Base-by-base conservation (phyloP, 2,113 vertebrate genomes). In the Hydropotes inermis region DNA sequence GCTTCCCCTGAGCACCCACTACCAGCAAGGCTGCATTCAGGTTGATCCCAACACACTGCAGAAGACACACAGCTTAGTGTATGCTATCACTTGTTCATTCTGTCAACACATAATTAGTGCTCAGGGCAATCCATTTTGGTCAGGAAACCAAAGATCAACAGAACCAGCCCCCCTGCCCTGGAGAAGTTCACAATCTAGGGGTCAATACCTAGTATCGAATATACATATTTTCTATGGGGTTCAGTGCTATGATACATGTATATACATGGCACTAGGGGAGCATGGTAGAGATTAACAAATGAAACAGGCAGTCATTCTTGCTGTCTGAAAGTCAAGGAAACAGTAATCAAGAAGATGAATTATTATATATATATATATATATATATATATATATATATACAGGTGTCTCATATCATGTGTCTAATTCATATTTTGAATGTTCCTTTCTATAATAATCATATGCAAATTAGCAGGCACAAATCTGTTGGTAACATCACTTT, bases 1-100 rank as follows among this genome's bases (percentile, higher is more conserved):
- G 4, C 27, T 81, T 74, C 4, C 27, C 30, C 36, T 64, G 5
- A 58, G 14, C 19, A n/a, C 3, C 2, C 0, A 1, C 9, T 1
- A 10, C 10, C 7, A 7, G 9, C 43, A 83, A 23, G 52, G 11
- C 11, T 3, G 30, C 6, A 2, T 1, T 61, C 16, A 61, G 28
- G 3, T 12, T 8, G 19, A 33, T 6, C 27, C 43, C 16, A 33
- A 33, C 7, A 81, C 4, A 3, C 27, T 57, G 0, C 12, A 28
- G 28, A 28, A 83, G 17, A 95, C 54, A 50, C 8, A 54, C 60
- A 2, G 43, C 7, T 28, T 82, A 64, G n/a, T 27, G 21, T 5
- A 28, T 7, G 25, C 15, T 19, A 39, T 45, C 45, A 91, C 3
- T 39, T 50, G 21, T 64, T 90, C 33, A 55, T 81, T 88, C 70